Percentiles rank a stretch among this genome's conserved stretches.
phyloP scores from a whole-genome alignment of 2,888 invertebrate genomes.

The Synergus itoensis region DNA sequence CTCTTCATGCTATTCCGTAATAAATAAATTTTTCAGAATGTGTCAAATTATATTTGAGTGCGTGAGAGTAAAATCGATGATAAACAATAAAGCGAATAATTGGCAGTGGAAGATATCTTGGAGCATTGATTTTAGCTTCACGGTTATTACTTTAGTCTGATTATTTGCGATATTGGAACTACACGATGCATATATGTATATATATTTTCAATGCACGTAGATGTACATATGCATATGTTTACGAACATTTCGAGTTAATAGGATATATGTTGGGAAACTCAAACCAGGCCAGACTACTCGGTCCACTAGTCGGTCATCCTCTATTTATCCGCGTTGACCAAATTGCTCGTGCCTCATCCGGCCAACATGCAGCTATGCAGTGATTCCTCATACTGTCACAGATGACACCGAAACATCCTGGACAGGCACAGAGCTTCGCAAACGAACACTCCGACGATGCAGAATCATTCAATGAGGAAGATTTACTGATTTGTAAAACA shows the following conservation, averaged over 20 bases:
- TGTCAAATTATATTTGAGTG: neutral
- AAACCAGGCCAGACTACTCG: conserved; percentile 47
- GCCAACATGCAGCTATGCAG: neutral
- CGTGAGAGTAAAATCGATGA: neutral
- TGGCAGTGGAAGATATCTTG: conserved; percentile 1
- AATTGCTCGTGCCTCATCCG: conserved; percentile 55
- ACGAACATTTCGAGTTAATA: conserved; percentile 54
- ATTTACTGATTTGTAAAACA: neutral
- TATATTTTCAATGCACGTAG: neutral
- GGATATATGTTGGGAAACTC: conserved; percentile 54
- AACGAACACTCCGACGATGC: conserved; percentile 11
- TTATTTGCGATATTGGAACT: conserved; percentile 30
- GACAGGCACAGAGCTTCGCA: conserved; percentile 5
- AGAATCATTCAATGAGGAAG: neutral
- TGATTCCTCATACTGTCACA: conserved; percentile 34
- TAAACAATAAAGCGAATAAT: conserved; percentile 14
- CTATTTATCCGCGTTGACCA: conserved; percentile 56
- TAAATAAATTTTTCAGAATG: neutral
- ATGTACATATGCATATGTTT: neutral
- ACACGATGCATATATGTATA: neutral
- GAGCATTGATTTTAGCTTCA: conserved; percentile 17
- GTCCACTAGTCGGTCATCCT: conserved; percentile 49
- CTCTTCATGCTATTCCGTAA: too few species aligned
- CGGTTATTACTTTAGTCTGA: conserved; percentile 24
- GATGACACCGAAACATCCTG: conserved; percentile 26